Base-by-base conservation (phyloP, 2,113 vertebrate genomes). In the Pelvicachromis taeniatus region DNA sequence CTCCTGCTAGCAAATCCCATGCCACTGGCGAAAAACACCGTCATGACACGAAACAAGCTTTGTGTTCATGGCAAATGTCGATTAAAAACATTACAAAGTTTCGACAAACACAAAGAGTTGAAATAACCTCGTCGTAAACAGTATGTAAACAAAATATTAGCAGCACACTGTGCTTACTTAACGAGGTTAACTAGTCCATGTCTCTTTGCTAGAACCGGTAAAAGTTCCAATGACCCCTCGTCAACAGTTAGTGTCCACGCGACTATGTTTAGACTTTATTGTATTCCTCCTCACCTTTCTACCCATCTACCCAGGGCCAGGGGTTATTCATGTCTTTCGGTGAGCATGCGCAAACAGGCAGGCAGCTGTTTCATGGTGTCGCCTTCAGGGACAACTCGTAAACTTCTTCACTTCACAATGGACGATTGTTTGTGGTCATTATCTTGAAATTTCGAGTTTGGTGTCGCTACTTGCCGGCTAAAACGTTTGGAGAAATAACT, bases 1-100 rank as follows among this genome's bases (percentile, higher is more conserved):
- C 81, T 91, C 31, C 52, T 79, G 86, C 88, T 83, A 85, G 89
- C 82, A 91, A 92, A 92, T 95, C 87, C 95, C 96, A 96, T 95
- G 58, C 89, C 92, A 91, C 88, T 88, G 78, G 88, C 89, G 35
- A 45, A 90, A 77, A 84, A 83, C 42, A 42, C 78, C 78, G 31
- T 89, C 38, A 89, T 91, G 81, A 89, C 85, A 83, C 92, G 95
- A 92, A 92, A 92, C 48, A 29, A 19, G 35, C 33, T 21, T 38
- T 35, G 9, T 5, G n/a, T 13, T 35, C 4, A n/a, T 23, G 9
- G 23, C 29, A 73, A 65, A 77, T 4, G 29, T n/a, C 75, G 29
- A 38, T 52, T 29, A 33, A 33, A 61, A 80, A 55, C 42, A 79
- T 86, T 4, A 73, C 26, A 38, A 85, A 86, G 40, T 80, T 45